Evolutionary conservation across 2,797 vertebrate genomes (phyloP).

Genomic region (Sebastolobus alascanus): DNA sequence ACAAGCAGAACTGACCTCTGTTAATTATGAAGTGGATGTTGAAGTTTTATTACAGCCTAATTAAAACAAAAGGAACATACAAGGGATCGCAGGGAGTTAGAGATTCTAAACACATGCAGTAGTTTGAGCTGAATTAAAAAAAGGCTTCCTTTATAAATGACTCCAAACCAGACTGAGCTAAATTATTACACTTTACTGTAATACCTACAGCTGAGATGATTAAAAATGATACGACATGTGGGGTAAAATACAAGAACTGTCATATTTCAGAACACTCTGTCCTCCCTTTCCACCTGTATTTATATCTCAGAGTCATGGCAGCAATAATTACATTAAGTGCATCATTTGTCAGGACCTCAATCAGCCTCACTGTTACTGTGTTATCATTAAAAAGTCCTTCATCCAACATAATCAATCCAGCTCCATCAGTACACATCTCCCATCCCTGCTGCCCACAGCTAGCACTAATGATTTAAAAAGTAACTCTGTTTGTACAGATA

Average conservation of each 20-base stretch:
- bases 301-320: constrained; percentile 8
- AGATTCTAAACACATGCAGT: constrained; percentile 43
- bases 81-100: constrained; percentile 35
- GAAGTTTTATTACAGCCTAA: constrained; percentile 34
- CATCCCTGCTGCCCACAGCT: constrained; percentile 1
- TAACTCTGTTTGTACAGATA: background rate
- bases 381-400: constrained; percentile 55
- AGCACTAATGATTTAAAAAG: constrained; percentile 28
- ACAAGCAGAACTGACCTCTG: constrained; percentile 10
- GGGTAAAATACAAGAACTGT: constrained; percentile 9
- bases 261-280: constrained; percentile 18
- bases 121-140: constrained; percentile 51
- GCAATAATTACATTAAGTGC: constrained; percentile 3
- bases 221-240: constrained; percentile 22
- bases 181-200: constrained; percentile 22
- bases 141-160: constrained; percentile 37
- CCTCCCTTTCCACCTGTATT: constrained; percentile 28
- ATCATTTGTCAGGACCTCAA: constrained; percentile 21
- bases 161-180: background rate
- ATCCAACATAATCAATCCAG: constrained; percentile 51
- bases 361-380: constrained; percentile 15
- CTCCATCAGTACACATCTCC: constrained; percentile 8
- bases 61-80: constrained; percentile 34
- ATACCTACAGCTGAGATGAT: constrained; percentile 38
- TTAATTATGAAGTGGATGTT: constrained; percentile 12